Base-by-base conservation (phyloP, 1,140 invertebrate species). In the Drosophila obscura region DNA sequence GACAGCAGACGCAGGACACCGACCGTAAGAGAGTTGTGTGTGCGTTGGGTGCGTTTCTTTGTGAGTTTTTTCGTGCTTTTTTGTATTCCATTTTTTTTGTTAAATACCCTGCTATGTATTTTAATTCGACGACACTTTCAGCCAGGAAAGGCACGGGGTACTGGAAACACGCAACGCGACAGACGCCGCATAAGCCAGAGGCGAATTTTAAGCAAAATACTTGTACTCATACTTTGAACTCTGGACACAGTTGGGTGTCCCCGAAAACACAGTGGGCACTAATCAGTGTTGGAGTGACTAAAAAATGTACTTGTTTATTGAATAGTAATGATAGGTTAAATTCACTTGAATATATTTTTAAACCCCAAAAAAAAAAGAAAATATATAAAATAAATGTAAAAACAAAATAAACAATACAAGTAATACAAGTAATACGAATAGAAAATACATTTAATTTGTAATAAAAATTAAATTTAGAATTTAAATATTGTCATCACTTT, bases 61-160 rank as follows among this genome's bases (percentile, higher is more conserved):
- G 44, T 51, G 41, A 15, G 57, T 58, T 73, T 67, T 61, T 46
- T 65, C 57, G 24, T 62, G 15, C 59, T 35, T 52, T 48, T 44
- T 74, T 31, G 28, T 31, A 3, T 31, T 31, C 2, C 2, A 31
- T 8, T 62, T 22, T 64, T 84, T 84, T 72, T 71, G 82, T 87
- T 87, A 81, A 87, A 87, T 75, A 67, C 82, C 82, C 83, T 75
- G 82, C 82, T 75, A 87, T 87, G 82, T 87, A 87, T 87, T 87
- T 87, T 87, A 87, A 87, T 87, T 87, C 82, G 82, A 87, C 83
- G 78, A 82, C 83, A 87, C 82, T 87, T 84, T 64, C 78, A 84
- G 61, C 48, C 77, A 60, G 50, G 28, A 24, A 41, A 51, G 57
- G 56, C 13, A 22, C 28, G 43, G 63, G 44, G 35, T 51, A 48